Conservation (phyloP, 2,797 vertebrate species). For the Podargus strigoides region DNA sequence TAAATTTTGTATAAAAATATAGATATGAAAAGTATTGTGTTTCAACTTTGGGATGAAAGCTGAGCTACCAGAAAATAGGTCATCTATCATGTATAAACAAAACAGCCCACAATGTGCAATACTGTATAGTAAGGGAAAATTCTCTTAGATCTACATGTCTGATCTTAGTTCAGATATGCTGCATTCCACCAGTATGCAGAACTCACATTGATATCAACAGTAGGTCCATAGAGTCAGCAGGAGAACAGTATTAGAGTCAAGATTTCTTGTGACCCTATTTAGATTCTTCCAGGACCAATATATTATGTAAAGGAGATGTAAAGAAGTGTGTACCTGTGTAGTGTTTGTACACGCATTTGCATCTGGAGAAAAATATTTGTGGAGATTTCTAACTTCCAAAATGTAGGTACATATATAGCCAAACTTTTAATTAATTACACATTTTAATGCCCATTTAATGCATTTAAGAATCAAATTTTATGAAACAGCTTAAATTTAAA, state of each 20-base stretch:
- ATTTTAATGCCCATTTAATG: not conserved
- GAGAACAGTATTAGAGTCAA: not conserved
- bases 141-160: not conserved
- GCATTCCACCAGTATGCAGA: not conserved
- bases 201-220: not conserved
- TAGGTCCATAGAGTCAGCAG: not conserved
- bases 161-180: not conserved
- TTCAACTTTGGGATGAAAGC: not conserved
- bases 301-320: not conserved
- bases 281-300: not conserved
- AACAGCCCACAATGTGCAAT: not conserved
- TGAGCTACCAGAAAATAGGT: not conserved
- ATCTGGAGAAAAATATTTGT: not conserved
- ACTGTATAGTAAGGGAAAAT: not conserved
- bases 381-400: not conserved
- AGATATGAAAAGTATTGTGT: not conserved
- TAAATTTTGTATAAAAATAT: not conserved
- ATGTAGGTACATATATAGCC: not conserved
- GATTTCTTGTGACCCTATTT: not conserved
- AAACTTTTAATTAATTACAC: not conserved
- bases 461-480: not conserved
- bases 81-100: slow-evolving; percentile 33
- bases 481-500: not conserved
- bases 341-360: not conserved
- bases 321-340: not conserved